phyloP scores from a whole-genome alignment of 2,113 vertebrate species.

The Phalacrocorax brasilianus region DNA sequence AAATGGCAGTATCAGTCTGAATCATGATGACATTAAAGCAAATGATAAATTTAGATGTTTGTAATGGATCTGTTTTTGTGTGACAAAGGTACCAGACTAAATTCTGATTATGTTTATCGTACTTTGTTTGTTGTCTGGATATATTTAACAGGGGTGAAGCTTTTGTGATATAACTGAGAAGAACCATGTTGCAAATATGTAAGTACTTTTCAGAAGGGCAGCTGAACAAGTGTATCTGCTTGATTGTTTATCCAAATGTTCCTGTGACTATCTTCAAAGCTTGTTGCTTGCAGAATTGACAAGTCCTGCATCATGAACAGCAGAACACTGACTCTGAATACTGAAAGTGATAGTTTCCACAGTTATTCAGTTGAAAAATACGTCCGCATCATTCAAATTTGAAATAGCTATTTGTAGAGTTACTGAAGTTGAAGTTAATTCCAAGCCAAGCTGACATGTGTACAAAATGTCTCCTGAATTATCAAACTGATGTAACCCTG shows the following conservation, averaged over 20 bases:
- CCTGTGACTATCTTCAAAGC: constrained; percentile 10
- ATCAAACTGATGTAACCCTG: background rate
- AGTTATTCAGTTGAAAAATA: constrained; percentile 1
- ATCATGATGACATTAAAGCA: constrained; percentile 4
- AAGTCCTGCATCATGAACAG: background rate
- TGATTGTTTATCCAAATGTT: constrained; percentile 27
- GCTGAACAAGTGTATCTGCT: constrained; percentile 20
- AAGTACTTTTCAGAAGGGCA: background rate
- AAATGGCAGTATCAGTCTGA: constrained; percentile 6
- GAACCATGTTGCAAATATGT: background rate
- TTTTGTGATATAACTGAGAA: background rate
- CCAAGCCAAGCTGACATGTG: background rate
- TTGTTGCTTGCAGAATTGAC: constrained; percentile 9
- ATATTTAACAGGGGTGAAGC: background rate
- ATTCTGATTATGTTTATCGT: background rate
- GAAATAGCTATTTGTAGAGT: background rate
- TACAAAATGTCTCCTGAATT: constrained; percentile 5
- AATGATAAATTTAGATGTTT: background rate
- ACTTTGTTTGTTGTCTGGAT: background rate
- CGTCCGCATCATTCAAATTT: background rate
- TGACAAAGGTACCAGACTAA: background rate
- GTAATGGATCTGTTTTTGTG: background rate
- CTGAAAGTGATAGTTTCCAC: background rate
- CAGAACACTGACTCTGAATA: background rate
- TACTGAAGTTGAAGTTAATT: background rate